Evolutionary conservation across 2,888 invertebrate genomes (phyloP), one percentile per base, ranked within the genome.

Genomic region (Drosophila phalerata): DNA sequence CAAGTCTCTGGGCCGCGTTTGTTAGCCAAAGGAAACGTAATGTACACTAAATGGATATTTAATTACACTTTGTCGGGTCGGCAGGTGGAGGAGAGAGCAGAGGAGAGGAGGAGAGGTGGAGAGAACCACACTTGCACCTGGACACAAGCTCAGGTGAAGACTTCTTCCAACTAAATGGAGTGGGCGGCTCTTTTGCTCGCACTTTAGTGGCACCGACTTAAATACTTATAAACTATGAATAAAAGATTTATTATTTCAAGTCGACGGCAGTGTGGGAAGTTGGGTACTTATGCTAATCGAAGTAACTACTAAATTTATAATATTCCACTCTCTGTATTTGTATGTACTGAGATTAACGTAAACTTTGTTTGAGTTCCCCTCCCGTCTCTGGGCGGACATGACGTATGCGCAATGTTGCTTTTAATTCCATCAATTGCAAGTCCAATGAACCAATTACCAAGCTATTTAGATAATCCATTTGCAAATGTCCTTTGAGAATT

Each of bases 21-120:
- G 85, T 65, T 63, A 67, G 81, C 69, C 69, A 68, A 79, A 78
- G 79, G 85, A 79, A 88, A 80, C 78, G 84, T 88, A 88, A 84
- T 88, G 88, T 83, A 84, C 86, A 86, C 88, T 85, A 88, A 84
- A 84, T 88, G 83, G 83, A 88, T 84, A 84, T 84, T 84, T 84
- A 84, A 84, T 84, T 84, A 84, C 86, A 85, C 83, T 80, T 88
- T 80, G 65, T 68, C 68, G 55, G 53, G 19, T n/a, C 38, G 25
- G n/a, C 53, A 2, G 37, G 10, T 2, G 34, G 8, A 0, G 6
- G 15, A 40, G 8, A 0, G 6, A 19, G 32, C 5, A 11, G 28
- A 6, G 34, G 28, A 8, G 8, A 28, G 28, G 1, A 45, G 30
- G 4, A n/a, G 25, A 10, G 38, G 13, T 0, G 1, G 52, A 52